Base-by-base conservation (phyloP, 2,113 vertebrate species). In the Machaerirhynchus nigripectus region DNA sequence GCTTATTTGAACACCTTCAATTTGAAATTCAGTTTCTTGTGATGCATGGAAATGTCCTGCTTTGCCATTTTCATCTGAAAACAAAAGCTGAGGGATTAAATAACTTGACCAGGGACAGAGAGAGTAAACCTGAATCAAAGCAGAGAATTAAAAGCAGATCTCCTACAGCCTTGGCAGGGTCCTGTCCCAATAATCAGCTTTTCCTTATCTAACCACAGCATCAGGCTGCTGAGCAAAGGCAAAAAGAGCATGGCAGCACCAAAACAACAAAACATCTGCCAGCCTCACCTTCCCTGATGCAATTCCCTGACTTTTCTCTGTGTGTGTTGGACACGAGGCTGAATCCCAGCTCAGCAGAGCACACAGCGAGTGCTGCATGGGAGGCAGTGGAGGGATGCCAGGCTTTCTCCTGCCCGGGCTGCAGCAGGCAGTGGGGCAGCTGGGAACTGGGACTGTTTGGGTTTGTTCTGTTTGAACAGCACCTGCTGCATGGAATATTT, bases 331-430 rank as follows among this genome's bases (percentile, higher is more conserved):
- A 10, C 39, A 22, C 3, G 3, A 1, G 44, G 91, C 40, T 39
- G 40, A 27, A 64, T 46, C 70, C 19, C 74, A 84, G 3, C 64
- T 33, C 35, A 37, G 76, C 40, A 27, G 27, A 47, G 3, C 47
- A 27, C 49, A 3, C 11, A 16, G 27, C 0, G 0, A 59, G 49
- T 7, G 37, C 11, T 16, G n/a, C 33, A 42, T 0, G 42, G 77
- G 80, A 8, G 78, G 53, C 49, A 9, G 30, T 2, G 53, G 24
- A 93, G 30, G 15, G 35, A 31, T 12, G 15, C 60, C 76, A 89
- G 64, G 33, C 3, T 4, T 53, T 40, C 8, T 53, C 30, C 67
- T 85, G 90, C 82, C 74, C 40, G 6, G 40, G 37, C 52, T 88
- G 22, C 42, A 60, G 46, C 67, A 63, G 61, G 27, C 4, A 46